A percentile compares a stretch with the other conserved stretches of the same genome.
Evolutionary conservation across 2,113 vertebrate genomes (phyloP).

Genomic region (Pollachius pollachius): DNA sequence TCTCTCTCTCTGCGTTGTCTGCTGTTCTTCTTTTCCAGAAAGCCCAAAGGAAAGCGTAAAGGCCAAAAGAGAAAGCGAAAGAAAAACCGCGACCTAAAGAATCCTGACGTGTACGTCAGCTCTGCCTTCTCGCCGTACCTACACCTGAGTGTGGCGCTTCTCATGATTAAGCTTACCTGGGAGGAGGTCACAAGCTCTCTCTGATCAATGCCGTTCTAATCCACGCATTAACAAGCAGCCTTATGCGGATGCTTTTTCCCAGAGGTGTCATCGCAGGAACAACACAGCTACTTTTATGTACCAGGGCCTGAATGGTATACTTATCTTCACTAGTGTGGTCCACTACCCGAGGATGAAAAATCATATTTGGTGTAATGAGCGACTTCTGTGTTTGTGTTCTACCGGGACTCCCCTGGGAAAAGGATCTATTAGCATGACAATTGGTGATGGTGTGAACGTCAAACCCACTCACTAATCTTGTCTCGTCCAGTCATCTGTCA

Average conservation of each 20-base stretch:
- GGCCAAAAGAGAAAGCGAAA: constrained; percentile 98
- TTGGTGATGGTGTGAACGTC: too few species aligned
- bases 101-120: constrained; percentile 91
- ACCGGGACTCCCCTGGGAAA: too few species aligned
- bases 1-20: constrained; percentile 66
- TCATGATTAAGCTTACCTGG: constrained; percentile 75
- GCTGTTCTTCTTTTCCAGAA: constrained; percentile 87
- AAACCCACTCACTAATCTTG: too few species aligned
- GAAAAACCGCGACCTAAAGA: constrained; percentile 92
- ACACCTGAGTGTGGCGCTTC: constrained; percentile 74
- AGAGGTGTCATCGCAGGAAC: constrained; percentile 22
- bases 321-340: too few species aligned
- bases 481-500: too few species aligned
- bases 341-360: too few species aligned
- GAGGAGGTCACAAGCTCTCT: constrained; percentile 72
- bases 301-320: too few species aligned
- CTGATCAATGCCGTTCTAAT: constrained; percentile 51
- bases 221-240: constrained; percentile 44
- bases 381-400: background rate
- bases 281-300: constrained; percentile 13
- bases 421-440: too few species aligned
- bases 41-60: constrained; percentile 91
- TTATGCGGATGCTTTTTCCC: constrained; percentile 38
- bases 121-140: constrained; percentile 74
- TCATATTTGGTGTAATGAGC: too few species aligned